A percentile compares a stretch with the other conserved stretches of the same genome.
phyloP scores from a whole-genome alignment of 2,888 invertebrate species.

The Glyphotaelius pellucidus region DNA sequence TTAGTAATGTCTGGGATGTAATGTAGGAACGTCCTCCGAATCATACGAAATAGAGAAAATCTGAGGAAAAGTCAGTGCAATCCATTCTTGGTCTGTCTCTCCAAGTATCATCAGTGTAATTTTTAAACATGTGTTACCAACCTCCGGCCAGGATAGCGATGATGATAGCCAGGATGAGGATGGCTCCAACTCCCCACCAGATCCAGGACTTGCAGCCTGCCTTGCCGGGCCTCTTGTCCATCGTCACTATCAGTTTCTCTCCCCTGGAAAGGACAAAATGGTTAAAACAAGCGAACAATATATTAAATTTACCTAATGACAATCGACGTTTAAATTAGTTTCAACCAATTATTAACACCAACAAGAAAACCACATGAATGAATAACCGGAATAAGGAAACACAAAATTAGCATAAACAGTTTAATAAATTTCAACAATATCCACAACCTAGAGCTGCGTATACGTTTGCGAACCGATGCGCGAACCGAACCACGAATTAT shows the following conservation, averaged over 20 bases:
- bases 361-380: neutral
- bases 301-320: neutral
- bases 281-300: neutral
- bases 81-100: neutral
- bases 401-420: neutral
- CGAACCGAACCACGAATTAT: too few relatives aligned
- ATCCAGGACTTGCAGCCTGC: conserved; percentile 82
- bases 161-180: conserved; percentile 82
- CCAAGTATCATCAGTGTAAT: neutral
- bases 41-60: too few relatives aligned
- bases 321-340: neutral
- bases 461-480: too few relatives aligned
- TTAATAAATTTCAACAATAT: neutral
- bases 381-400: neutral
- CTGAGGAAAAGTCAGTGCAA: too few relatives aligned
- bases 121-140: conserved; percentile 72
- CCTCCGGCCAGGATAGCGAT: conserved; percentile 86
- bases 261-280: conserved; percentile 76
- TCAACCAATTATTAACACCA: neutral
- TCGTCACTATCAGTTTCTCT: conserved; percentile 89
- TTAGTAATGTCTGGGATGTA: too few relatives aligned
- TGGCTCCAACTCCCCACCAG: conserved; percentile 83
- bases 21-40: too few relatives aligned
- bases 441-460: too few relatives aligned
- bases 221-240: conserved; percentile 85